Evolutionary conservation across 92 coral and sea anemone species (phyloP).

Genomic region (Bergia puertoricense): DNA sequence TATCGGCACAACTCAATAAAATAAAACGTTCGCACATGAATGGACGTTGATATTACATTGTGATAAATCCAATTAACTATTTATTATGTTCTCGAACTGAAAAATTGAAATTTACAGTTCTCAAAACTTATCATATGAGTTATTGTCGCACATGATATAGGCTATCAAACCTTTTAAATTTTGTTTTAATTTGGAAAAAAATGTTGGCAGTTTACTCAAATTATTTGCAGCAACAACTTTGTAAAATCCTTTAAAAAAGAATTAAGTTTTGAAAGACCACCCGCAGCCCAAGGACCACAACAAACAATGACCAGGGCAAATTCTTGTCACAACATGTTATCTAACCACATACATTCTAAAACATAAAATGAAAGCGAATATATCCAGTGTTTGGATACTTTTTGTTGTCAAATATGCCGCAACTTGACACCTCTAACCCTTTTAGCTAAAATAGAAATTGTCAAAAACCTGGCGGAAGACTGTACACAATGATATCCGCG

Average conservation of each 20-base stretch:
- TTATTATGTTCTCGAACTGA: constrained; percentile 1
- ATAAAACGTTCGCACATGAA: background rate
- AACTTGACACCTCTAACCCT: background rate
- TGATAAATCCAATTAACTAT: constrained; percentile 4
- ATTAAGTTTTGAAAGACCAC: constrained; percentile 5
- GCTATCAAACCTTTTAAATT: background rate
- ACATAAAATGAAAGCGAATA: background rate
- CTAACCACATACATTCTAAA: background rate
- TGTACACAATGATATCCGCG: constrained; percentile 26
- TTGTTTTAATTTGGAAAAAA: too few species aligned
- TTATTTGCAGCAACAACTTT: background rate
- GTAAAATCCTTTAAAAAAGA: background rate
- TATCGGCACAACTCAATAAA: background rate
- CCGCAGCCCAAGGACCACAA: background rate
- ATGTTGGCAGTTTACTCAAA: background rate
- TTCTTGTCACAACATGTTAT: constrained; percentile 28
- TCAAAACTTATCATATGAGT: too few species aligned
- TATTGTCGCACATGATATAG: background rate
- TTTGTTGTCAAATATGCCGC: background rate
- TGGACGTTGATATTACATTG: constrained; percentile 4
- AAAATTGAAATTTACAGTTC: background rate
- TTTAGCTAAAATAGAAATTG: background rate
- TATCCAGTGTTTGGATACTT: background rate
- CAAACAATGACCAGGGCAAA: constrained; percentile 4
- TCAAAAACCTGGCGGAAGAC: background rate